Conservation (phyloP, 2,113 vertebrate species). For the Bos javanicus region DNA sequence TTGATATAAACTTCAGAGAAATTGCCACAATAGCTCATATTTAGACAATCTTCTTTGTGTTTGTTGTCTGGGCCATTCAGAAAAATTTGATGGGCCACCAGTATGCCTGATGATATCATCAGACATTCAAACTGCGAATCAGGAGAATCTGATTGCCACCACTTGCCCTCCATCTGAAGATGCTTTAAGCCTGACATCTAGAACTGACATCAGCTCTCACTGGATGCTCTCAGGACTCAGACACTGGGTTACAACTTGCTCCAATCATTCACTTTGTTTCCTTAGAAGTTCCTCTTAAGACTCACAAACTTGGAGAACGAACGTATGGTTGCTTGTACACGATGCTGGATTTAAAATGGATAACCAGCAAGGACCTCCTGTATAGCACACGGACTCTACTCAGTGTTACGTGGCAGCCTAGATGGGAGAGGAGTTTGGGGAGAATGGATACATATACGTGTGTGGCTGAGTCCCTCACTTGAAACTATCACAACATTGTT, state of each 20-base stretch:
- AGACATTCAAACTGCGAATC: neutral
- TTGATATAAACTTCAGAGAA: neutral
- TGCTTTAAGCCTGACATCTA: neutral
- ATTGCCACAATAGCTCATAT: neutral
- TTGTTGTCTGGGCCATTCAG: neutral
- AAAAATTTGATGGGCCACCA: neutral
- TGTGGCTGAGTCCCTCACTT: neutral
- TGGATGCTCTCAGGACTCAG: neutral
- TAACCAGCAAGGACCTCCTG: neutral
- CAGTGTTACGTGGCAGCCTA: neutral
- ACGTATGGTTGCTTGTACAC: neutral
- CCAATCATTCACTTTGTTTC: neutral
- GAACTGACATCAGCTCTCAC: neutral
- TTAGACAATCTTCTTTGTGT: neutral
- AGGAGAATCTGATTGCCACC: neutral
- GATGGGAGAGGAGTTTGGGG: neutral
- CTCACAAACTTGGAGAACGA: neutral
- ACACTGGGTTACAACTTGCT: neutral
- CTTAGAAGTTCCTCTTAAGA: neutral
- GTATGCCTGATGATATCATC: neutral
- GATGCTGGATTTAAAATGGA: neutral
- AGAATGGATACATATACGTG: neutral
- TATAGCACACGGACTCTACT: neutral
- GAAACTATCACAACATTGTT: neutral
- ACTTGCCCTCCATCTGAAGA: neutral